These are phyloP conservation scores for Drosophila miranda DNA, from an alignment of 1,140 invertebrate genomes.

Conservation along the genomic window DNA sequence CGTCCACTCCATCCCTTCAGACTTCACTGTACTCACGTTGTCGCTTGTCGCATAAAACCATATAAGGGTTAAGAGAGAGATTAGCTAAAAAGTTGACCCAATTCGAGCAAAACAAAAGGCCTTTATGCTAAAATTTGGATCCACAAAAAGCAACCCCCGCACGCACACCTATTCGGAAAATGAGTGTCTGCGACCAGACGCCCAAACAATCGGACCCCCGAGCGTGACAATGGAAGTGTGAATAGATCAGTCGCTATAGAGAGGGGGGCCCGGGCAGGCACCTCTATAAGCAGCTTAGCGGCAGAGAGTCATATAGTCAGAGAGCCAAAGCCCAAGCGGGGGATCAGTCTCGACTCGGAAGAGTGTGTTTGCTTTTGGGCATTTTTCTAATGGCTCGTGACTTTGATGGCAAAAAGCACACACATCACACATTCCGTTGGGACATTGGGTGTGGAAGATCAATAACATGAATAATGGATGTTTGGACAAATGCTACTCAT, in stretches of 20 bases:
- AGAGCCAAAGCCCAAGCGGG: constrained; percentile 10
- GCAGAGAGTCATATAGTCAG: too few relatives aligned
- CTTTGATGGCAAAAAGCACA: too few relatives aligned
- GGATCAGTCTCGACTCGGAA: constrained; percentile 16
- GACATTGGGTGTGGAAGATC: too few relatives aligned
- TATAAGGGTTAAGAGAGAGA: constrained; percentile 34
- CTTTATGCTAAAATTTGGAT: constrained; percentile 53
- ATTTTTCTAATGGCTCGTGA: constrained; percentile 19
- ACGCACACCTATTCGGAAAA: constrained; percentile 20
- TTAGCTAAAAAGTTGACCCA: constrained; percentile 62
- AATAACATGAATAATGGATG: too few relatives aligned
- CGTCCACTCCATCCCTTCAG: not conserved
- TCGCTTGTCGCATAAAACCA: constrained; percentile 19
- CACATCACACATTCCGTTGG: too few relatives aligned
- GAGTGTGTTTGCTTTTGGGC: constrained; percentile 6
- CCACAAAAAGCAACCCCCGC: constrained; percentile 50
- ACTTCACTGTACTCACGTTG: not conserved
- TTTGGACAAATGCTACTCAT: too few relatives aligned
- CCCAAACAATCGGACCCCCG: constrained; percentile 13
- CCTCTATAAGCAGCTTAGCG: constrained; percentile 56
- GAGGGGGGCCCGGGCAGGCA: not conserved
- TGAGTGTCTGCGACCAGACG: constrained; percentile 11
- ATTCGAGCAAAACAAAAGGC: constrained; percentile 56
- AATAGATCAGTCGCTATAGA: constrained; percentile 56
- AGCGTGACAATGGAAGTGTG: constrained; percentile 69